Base-by-base conservation (phyloP, 2,888 invertebrate species). In the Pachliopta kotzebuea region DNA sequence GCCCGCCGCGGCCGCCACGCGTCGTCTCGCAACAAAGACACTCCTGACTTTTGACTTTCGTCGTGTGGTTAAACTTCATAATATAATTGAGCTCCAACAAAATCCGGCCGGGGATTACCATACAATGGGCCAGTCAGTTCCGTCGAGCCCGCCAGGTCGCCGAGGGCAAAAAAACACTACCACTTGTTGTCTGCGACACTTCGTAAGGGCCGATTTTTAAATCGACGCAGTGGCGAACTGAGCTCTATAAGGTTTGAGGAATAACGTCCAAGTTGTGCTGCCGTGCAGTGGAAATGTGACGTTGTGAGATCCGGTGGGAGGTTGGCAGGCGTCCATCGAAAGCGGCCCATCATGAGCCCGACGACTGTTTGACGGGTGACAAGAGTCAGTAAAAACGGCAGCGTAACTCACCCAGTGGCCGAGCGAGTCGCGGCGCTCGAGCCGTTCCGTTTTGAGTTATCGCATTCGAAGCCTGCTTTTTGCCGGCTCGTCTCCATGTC, bases 31-130 rank as follows among this genome's bases (percentile, higher is more conserved):
- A 77, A 83, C 84, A 84, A 81, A 82, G 84, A 84, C 83, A 80
- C 81, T 76, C 84, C 83, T 90, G 90, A 90, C 90, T 89, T 90
- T 90, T 91, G 90, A 89, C 90, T 90, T 88, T 86, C 83, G 83
- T 84, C 79, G 80, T 85, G 82, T 83, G 85, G 81, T 85, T 85
- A 84, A 87, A 88, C 90, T 88, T 88, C 90, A 88, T 90, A 90
- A 90, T 90, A 88, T 91, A 91, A 90, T 91, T 91, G 90, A 85
- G 89, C 86, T 78, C 87, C 84, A 88, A 90, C 89, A 81, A 89
- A 91, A 90, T 90, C 90, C 91, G 88, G 88, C 80, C 86, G 79
- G 77, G 83, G 81, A 91, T 91, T 91, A 90, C 83, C 91, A 91
- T 91, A 91, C 90, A 91, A 91, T 91, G 84, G 90, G 79, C 79